These are phyloP conservation scores for Hyposoter didymator DNA, from an alignment of 2,888 invertebrate species.

Conservation along the genomic window DNA sequence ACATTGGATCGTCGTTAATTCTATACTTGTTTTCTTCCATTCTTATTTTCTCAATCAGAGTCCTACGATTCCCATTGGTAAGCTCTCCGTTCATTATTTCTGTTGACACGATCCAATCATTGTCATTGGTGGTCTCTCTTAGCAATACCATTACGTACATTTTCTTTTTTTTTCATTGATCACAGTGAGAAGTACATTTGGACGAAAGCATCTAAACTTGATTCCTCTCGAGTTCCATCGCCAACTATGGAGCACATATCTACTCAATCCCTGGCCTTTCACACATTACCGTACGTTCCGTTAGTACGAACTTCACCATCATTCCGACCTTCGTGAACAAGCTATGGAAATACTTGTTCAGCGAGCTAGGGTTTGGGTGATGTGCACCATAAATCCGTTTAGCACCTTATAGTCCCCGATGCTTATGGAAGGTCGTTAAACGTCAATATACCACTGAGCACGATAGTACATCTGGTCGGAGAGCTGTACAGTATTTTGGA, in stretches of 20 bases:
- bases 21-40: slow-evolving; percentile 35
- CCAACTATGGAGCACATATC: slow-evolving; percentile 48
- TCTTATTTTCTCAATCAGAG: slow-evolving; percentile 54
- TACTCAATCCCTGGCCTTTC: slow-evolving; percentile 43
- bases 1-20: slow-evolving; percentile 19
- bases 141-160: not conserved
- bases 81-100: not conserved
- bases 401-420: not conserved
- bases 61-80: not conserved
- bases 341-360: slow-evolving; percentile 2
- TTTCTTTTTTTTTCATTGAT: slow-evolving; percentile 10
- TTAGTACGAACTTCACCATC: slow-evolving; percentile 31
- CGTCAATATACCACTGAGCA: not conserved
- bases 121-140: not conserved
- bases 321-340: slow-evolving; percentile 17
- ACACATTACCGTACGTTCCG: slow-evolving; percentile 54
- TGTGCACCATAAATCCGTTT: slow-evolving; percentile 2
- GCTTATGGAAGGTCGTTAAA: slow-evolving; percentile 15
- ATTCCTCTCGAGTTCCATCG: slow-evolving; percentile 57
- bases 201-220: slow-evolving; percentile 26
- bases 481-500: not conserved
- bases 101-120: not conserved
- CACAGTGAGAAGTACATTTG: slow-evolving; percentile 22
- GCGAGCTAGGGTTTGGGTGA: not conserved
- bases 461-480: not conserved